Percentiles rank a stretch among this genome's conserved stretches.
phyloP scores from a whole-genome alignment of 2,888 invertebrate genomes.

The Ditylenchus weischeri region DNA sequence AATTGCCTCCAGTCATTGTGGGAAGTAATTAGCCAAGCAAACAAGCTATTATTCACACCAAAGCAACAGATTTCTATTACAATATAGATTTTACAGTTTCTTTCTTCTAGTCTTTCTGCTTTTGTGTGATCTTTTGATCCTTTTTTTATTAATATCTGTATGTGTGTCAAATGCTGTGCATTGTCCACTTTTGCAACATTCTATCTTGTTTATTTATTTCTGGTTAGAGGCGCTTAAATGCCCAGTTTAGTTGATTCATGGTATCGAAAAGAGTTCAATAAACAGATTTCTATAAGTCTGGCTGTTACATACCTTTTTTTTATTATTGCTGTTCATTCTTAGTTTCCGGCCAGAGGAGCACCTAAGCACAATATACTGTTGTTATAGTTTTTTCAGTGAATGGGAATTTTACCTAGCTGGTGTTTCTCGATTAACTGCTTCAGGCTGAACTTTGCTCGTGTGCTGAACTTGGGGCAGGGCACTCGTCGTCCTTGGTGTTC shows the following conservation, averaged over 20 bases:
- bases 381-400: background rate
- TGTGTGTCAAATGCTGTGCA: too few relatives aligned
- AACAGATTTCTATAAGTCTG: slow-evolving; percentile 15
- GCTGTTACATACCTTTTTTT: background rate
- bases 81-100: too few relatives aligned
- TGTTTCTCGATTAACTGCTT: slow-evolving; percentile 58
- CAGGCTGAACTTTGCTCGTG: slow-evolving; percentile 57
- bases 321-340: slow-evolving; percentile 49
- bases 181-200: too few relatives aligned
- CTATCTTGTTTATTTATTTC: too few relatives aligned
- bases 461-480: slow-evolving; percentile 48
- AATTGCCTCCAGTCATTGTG: too few relatives aligned
- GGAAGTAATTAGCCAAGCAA: too few relatives aligned
- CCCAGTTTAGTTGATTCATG: background rate
- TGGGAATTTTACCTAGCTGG: slow-evolving; percentile 43
- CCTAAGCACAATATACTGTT: slow-evolving; percentile 35
- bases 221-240: too few relatives aligned
- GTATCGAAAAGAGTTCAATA: background rate
- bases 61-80: too few relatives aligned
- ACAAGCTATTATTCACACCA: too few relatives aligned
- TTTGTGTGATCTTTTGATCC: too few relatives aligned
- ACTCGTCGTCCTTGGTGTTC: slow-evolving; percentile 55
- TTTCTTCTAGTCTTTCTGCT: too few relatives aligned
- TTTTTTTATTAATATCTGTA: too few relatives aligned
- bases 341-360: slow-evolving; percentile 56